A percentile compares a stretch with the other conserved stretches of the same genome.
These are phyloP conservation scores for Linnaemya tessellans DNA, from an alignment of 2,888 invertebrate genomes.

Conservation along the genomic window DNA sequence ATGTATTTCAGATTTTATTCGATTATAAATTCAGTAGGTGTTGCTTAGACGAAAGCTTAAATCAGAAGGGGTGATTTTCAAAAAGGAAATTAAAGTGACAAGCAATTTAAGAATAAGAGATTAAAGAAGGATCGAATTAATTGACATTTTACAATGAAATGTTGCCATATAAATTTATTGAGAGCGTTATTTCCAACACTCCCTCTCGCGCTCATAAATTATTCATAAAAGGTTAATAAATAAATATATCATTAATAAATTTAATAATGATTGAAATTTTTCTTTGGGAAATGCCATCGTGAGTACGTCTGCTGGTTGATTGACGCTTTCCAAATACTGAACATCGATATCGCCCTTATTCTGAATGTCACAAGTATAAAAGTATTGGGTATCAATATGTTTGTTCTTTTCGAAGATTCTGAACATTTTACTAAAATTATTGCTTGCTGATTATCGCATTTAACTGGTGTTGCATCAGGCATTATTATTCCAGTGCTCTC, in stretches of 20 bases:
- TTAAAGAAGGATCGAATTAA: no score
- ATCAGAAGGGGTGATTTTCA: no score
- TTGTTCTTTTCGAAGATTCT: constrained; percentile 50
- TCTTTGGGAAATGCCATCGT: constrained; percentile 25
- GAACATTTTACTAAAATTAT: constrained; percentile 69
- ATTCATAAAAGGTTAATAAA: constrained; percentile 2
- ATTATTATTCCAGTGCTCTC: constrained; percentile 16
- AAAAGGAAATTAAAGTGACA: no score
- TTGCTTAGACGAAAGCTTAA: no score
- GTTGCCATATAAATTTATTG: background rate
- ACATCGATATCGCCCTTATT: constrained; percentile 55
- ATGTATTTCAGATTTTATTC: no score
- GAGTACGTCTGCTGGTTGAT: constrained; percentile 52
- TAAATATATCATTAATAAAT: constrained; percentile 29
- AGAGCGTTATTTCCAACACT: constrained; percentile 53
- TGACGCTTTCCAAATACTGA: constrained; percentile 28
- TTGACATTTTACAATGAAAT: no score
- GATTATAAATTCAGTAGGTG: no score
- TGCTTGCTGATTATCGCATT: constrained; percentile 61
- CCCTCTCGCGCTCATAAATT: constrained; percentile 55
- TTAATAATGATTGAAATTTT: constrained; percentile 18
- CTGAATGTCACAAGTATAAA: constrained; percentile 53
- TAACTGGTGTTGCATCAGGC: constrained; percentile 12
- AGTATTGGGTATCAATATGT: constrained; percentile 61
- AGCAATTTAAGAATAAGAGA: no score